phyloP scores from a whole-genome alignment of 2,797 vertebrate species.

The Coregonus ussuriensis region DNA sequence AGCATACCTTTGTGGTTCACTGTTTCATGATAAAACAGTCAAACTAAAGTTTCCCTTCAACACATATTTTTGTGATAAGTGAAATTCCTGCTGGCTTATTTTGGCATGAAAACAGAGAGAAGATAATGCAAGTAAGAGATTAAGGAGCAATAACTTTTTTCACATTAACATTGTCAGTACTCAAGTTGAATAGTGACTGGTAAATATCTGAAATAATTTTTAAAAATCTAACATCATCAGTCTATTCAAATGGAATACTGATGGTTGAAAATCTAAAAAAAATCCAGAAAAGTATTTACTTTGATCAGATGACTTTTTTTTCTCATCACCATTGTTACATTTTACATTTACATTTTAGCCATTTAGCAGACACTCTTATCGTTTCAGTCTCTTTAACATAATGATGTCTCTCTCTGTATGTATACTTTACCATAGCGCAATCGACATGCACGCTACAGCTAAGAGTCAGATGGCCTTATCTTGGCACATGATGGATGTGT shows the following conservation, averaged over 20 bases:
- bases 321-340: not conserved
- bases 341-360: too few species aligned
- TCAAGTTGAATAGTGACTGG: too few species aligned
- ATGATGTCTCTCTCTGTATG: not conserved
- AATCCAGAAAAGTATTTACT: not conserved
- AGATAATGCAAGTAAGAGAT: not conserved
- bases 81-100: conserved; percentile 1
- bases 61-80: conserved; percentile 5
- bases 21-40: conserved; percentile 44
- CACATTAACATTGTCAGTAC: too few species aligned
- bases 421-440: not conserved
- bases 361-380: not conserved
- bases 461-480: not conserved
- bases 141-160: not conserved
- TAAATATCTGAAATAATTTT: too few species aligned
- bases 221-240: too few species aligned
- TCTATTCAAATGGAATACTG: too few species aligned
- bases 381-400: not conserved
- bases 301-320: not conserved
- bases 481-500: not conserved
- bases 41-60: conserved; percentile 35
- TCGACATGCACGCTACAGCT: not conserved
- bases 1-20: conserved; percentile 26
- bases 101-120: not conserved
- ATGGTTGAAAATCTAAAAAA: too few species aligned